Conservation (phyloP, 2,888 invertebrate species). For the Cataglyphis albicans region DNA sequence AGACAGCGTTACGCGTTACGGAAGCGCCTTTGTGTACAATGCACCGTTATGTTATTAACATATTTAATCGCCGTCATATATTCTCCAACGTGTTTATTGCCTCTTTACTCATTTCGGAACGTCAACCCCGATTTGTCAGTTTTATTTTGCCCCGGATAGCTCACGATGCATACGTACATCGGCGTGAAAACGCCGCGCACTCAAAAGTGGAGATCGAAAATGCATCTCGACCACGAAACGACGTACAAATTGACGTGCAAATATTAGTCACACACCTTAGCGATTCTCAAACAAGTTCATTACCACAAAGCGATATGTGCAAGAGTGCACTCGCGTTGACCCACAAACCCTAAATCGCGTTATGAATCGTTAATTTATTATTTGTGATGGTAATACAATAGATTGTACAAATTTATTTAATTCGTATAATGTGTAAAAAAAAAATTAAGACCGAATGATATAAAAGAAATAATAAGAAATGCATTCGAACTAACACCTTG, state of each 20-base stretch:
- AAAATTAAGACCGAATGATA: neutral
- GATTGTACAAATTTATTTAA: conserved; percentile 7
- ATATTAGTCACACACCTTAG: conserved; percentile 44
- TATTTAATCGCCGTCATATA: conserved; percentile 46
- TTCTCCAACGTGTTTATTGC: conserved; percentile 38
- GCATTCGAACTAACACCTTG: neutral
- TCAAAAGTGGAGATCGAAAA: conserved; percentile 33
- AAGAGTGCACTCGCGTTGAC: conserved; percentile 21
- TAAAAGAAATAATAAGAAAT: neutral
- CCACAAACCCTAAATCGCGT: conserved; percentile 34
- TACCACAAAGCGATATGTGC: conserved; percentile 32
- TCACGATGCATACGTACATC: conserved; percentile 12
- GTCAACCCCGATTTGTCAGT: neutral
- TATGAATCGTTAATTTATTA: neutral
- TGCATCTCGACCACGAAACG: conserved; percentile 31
- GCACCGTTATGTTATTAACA: conserved; percentile 55
- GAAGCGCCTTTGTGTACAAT: conserved; percentile 23
- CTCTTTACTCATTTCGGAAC: conserved; percentile 10
- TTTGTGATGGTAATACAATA: neutral
- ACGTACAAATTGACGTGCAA: conserved; percentile 50
- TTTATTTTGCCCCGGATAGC: conserved; percentile 13
- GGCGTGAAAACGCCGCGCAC: neutral
- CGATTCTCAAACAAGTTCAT: conserved; percentile 53
- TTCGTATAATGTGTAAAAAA: neutral
- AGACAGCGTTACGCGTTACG: conserved; percentile 28